phyloP scores from a whole-genome alignment of 1,140 invertebrate genomes.

The Mylabris phalerata region DNA sequence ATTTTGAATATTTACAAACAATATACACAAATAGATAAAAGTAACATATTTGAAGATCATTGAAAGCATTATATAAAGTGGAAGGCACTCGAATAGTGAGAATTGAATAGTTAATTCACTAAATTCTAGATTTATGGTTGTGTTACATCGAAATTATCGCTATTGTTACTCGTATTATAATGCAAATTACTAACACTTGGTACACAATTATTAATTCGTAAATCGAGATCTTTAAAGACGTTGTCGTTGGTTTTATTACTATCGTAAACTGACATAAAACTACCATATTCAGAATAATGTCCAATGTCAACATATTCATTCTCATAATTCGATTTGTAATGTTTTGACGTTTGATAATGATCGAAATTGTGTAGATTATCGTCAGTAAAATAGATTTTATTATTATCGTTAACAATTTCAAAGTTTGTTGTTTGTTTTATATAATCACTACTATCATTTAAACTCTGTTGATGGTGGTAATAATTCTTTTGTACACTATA shows the following conservation, averaged over 20 bases:
- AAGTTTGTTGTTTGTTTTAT: constrained; percentile 13
- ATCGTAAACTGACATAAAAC: constrained; percentile 30
- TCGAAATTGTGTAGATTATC: constrained; percentile 27
- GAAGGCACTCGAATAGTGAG: constrained; percentile 24
- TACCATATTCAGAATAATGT: constrained; percentile 33
- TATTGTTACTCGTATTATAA: constrained; percentile 6
- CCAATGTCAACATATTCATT: constrained; percentile 30
- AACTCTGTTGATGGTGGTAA: constrained; percentile 7
- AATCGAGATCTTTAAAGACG: constrained; percentile 33
- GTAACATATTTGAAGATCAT: constrained; percentile 21
- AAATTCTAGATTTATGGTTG: constrained; percentile 12
- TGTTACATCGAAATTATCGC: constrained; percentile 24
- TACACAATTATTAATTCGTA: constrained; percentile 26
- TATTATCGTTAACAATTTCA: constrained; percentile 8
- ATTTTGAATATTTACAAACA: constrained; percentile 12
- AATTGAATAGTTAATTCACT: neutral
- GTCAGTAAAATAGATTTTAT: constrained; percentile 22
- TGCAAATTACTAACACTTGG: constrained; percentile 18
- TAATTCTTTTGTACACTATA: constrained; percentile 16
- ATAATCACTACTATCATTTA: constrained; percentile 15
- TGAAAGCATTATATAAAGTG: constrained; percentile 17
- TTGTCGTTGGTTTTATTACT: constrained; percentile 25
- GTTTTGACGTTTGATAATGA: constrained; percentile 18
- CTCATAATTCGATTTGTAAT: constrained; percentile 20
- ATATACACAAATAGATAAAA: constrained; percentile 16